Evolutionary conservation across 2,113 vertebrate genomes (phyloP).

Genomic region (Gulo gulo): DNA sequence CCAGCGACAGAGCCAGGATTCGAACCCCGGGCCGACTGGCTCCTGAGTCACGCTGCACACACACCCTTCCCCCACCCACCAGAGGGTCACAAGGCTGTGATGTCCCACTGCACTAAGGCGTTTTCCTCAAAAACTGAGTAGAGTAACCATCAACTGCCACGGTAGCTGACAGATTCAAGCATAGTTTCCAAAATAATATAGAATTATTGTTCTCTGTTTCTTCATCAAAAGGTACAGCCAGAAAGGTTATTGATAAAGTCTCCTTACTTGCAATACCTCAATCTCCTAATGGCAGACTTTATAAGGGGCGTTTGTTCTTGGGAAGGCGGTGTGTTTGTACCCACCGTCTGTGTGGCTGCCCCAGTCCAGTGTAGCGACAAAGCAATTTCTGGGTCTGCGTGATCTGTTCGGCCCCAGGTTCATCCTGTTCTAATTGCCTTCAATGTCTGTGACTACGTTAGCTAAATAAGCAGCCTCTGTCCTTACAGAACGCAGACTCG

Average conservation of each 20-base stretch:
- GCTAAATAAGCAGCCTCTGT: slow-evolving; percentile 44
- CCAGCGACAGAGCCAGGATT: too few relatives aligned
- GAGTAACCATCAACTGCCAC: not conserved
- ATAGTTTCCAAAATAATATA: accelerated
- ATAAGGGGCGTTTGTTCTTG: not conserved
- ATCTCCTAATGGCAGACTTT: slow-evolving; percentile 42
- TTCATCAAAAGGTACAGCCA: not conserved
- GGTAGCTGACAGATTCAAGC: not conserved
- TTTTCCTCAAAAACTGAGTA: not conserved
- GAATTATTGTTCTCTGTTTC: not conserved
- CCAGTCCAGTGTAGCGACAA: accelerated
- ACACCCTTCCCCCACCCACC: not conserved
- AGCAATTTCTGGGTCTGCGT: accelerated
- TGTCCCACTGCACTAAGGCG: not conserved
- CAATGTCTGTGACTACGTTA: not conserved
- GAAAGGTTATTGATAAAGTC: not conserved
- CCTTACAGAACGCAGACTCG: slow-evolving; percentile 43
- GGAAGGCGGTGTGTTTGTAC: not conserved
- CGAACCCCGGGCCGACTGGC: accelerated
- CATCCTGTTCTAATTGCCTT: not conserved
- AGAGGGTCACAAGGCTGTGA: too few relatives aligned
- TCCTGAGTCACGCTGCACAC: not conserved
- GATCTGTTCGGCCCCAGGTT: not conserved
- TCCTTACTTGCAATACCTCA: not conserved
- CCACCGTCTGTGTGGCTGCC: not conserved